Evolutionary conservation across 2,888 invertebrate species (phyloP).

Genomic region (Acanthosepion pharaonis): DNA sequence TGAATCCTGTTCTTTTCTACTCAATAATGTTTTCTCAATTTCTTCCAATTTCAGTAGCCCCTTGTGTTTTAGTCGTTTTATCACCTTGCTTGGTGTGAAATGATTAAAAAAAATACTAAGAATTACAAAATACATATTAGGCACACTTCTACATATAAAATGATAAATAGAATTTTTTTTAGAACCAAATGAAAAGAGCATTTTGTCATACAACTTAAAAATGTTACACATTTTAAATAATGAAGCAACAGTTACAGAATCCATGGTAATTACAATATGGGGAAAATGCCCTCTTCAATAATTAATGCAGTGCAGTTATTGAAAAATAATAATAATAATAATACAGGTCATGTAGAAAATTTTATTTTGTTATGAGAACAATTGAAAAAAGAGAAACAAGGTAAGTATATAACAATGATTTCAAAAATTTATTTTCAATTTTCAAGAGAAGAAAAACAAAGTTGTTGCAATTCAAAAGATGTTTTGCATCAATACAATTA

Average conservation of each 20-base stretch:
- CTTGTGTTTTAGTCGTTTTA: too few species aligned
- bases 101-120: too few species aligned
- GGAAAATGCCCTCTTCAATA: neutral
- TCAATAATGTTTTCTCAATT: too few species aligned
- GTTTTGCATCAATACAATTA: neutral
- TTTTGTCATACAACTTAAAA: neutral
- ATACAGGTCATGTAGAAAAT: neutral
- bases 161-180: too few species aligned
- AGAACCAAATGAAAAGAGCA: too few species aligned
- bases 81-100: too few species aligned
- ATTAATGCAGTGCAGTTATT: neutral
- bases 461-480: neutral
- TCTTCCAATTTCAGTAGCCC: too few species aligned
- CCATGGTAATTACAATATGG: neutral
- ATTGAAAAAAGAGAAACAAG: neutral
- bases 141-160: too few species aligned
- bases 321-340: neutral
- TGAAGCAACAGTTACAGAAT: neutral
- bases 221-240: neutral
- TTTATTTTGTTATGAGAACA: neutral
- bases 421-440: neutral
- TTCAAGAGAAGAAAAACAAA: neutral
- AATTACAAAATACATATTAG: too few species aligned
- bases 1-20: too few species aligned
- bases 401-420: neutral